Base-by-base conservation (phyloP, 2,888 invertebrate species). In the Myopa testacea region DNA sequence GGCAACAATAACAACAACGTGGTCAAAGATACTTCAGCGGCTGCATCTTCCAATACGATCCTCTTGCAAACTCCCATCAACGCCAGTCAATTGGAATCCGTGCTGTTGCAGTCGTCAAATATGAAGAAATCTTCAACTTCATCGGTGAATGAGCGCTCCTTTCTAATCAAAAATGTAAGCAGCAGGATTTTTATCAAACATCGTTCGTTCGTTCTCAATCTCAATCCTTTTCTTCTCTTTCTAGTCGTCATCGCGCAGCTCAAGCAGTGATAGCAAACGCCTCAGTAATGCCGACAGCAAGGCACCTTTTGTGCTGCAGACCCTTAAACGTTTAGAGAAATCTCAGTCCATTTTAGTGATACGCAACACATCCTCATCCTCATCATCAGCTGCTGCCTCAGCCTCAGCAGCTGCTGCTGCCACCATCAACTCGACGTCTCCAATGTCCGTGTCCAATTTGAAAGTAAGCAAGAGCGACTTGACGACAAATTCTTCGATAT, bases 291-390 rank as follows among this genome's bases (percentile, higher is more conserved):
- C 82, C 58, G 86, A 86, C 71, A 84, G 82, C 79, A 87, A 87
- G 76, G 86, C 86, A 4, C 89, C 89, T 1, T 89, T 89, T 83
- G 87, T 89, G 76, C 82, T 89, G 81, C 89, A 89, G 82, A 89
- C 89, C 68, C 84, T 89, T 50, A 89, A 89, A 81, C 89, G 89
- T 45, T 84, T 89, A 78, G 89, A 89, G 84, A 89, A 89, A 83
- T 89, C 89, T 0, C 89, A 89, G 81, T 89, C 89, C 75, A 89
- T 89, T 71, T 82, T 89, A 79, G 89, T 89, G 58, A 89, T 89
- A 83, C 86, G 89, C 74, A 84, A 83, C 78, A 80, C 82, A 74
- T 80, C 82, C 72, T 79, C 82, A 70, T 55, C 77, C 16, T 78
- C 80, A 10, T 67, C 76, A 5, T 78, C 80, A 37, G 67, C 79